Evolutionary conservation across 2,888 invertebrate species (phyloP).

Genomic region (Boloria selene): DNA sequence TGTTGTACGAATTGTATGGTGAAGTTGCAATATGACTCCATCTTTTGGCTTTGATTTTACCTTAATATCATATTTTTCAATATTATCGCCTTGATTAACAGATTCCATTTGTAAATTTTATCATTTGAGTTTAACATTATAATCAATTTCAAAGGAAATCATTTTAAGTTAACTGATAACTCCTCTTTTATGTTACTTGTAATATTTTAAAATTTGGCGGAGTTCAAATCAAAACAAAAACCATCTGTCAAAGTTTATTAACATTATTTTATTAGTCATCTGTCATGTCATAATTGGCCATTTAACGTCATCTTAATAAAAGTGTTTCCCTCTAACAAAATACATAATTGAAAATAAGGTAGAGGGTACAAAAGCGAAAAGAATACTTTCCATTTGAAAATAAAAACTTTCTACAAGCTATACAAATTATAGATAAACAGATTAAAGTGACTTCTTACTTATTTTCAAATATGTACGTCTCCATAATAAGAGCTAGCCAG

Average conservation of each 20-base stretch:
- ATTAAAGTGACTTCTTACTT: too few species aligned
- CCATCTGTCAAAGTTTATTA: conserved; percentile 39
- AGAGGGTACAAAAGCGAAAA: too few species aligned
- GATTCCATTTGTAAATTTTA: conserved; percentile 57
- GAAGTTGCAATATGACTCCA: conserved; percentile 80
- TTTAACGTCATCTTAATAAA: too few species aligned
- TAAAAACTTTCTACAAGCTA: neutral
- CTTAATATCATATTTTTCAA: conserved; percentile 75
- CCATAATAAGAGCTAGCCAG: neutral
- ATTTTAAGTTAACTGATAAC: conserved; percentile 30
- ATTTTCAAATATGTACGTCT: too few species aligned
- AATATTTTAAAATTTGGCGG: conserved; percentile 70
- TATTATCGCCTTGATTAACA: conserved; percentile 49
- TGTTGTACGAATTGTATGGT: conserved; percentile 73
- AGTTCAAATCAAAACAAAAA: conserved; percentile 60
- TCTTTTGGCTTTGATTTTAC: conserved; percentile 72
- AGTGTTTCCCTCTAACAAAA: conserved; percentile 4
- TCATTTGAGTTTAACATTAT: conserved; percentile 24
- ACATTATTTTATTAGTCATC: neutral
- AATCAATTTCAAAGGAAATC: conserved; percentile 35
- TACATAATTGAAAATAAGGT: neutral
- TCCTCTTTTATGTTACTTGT: conserved; percentile 25
- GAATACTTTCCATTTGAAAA: too few species aligned
- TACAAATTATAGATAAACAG: neutral
- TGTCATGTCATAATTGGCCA: neutral